A percentile compares a stretch with the other conserved stretches of the same genome.
Conservation (phyloP, 2,113 vertebrate species). For the Columba livia region DNA sequence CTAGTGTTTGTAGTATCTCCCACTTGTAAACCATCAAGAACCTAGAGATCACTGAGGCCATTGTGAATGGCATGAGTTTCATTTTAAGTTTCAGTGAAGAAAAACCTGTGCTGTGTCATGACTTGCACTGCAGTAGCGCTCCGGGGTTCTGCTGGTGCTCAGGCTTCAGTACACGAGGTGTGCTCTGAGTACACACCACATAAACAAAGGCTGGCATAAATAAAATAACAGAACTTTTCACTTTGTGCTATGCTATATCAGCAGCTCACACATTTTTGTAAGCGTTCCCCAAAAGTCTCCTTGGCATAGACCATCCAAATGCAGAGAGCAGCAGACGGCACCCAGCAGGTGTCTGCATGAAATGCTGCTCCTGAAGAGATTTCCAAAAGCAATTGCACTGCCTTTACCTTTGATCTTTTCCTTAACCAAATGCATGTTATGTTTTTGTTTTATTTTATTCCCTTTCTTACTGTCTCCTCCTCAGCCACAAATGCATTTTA, state of each 20-base stretch:
- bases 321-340: constrained; percentile 5
- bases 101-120: neutral
- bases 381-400: constrained; percentile 33
- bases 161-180: neutral
- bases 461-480: neutral
- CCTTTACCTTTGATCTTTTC: constrained; percentile 50
- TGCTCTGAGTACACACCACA: neutral
- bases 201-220: neutral
- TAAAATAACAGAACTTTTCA: neutral
- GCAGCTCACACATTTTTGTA: neutral
- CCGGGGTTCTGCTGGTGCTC: neutral
- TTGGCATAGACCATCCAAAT: neutral
- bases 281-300: neutral
- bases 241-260: neutral
- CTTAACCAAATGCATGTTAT: neutral
- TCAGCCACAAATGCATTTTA: neutral
- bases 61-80: neutral
- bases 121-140: neutral
- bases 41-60: neutral
- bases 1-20: neutral
- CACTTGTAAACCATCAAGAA: neutral
- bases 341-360: constrained; percentile 29
- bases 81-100: neutral
- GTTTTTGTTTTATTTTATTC: neutral
- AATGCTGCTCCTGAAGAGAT: constrained; percentile 35